Conservation (phyloP, 23 tunicate genomes). For the Oikopleura dioica region DNA sequence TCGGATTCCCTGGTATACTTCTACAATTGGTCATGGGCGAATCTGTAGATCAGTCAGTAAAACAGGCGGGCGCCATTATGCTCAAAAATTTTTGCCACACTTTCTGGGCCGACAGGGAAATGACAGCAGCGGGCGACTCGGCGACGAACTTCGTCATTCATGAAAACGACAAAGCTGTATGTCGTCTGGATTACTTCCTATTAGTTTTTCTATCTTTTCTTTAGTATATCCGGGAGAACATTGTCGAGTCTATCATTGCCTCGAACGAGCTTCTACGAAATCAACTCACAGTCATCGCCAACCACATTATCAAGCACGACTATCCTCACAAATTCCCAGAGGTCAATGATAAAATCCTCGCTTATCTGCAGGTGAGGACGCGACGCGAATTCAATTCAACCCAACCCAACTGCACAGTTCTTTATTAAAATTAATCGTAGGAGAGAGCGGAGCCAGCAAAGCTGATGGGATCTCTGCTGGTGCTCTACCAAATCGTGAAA, state of each 20-base stretch:
- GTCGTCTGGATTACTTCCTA: no score
- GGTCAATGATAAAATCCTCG: slow-evolving; percentile 31
- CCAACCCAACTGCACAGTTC: no score
- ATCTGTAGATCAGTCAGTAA: slow-evolving; percentile 40
- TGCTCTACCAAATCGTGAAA: slow-evolving; percentile 67
- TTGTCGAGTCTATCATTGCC: slow-evolving; percentile 71
- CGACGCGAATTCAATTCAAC: background rate
- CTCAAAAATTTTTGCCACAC: slow-evolving; percentile 55
- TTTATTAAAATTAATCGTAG: no score
- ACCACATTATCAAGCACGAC: slow-evolving; percentile 61
- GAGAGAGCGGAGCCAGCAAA: slow-evolving; percentile 22
- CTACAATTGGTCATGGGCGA: slow-evolving; percentile 61
- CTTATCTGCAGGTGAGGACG: slow-evolving; percentile 20
- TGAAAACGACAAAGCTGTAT: slow-evolving; percentile 48
- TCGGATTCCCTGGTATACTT: slow-evolving; percentile 54
- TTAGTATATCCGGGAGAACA: slow-evolving; percentile 40
- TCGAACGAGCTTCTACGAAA: slow-evolving; percentile 19
- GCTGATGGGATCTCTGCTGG: slow-evolving; percentile 78
- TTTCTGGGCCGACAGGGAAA: slow-evolving; percentile 39
- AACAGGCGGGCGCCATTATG: slow-evolving; percentile 89
- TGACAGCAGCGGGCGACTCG: slow-evolving; percentile 27
- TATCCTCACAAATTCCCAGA: slow-evolving; percentile 78
- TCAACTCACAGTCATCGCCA: slow-evolving; percentile 49
- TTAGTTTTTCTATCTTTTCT: background rate
- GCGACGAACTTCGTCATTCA: slow-evolving; percentile 54